These are phyloP conservation scores for human DNA, from an alignment of 2,113 vertebrate genomes.

Conservation along the genomic window DNA sequence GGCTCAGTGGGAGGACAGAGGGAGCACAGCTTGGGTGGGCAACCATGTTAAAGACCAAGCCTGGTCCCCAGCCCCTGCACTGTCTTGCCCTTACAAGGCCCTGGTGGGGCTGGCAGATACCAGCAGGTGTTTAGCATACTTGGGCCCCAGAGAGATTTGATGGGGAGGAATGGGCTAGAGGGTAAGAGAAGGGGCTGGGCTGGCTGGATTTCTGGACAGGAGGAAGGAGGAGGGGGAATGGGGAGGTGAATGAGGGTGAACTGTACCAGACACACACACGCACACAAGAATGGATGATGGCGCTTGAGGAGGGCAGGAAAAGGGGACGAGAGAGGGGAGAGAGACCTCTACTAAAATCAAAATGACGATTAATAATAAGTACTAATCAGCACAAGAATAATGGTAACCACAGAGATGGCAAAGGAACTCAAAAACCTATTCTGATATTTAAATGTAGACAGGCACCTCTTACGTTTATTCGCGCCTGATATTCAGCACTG, in stretches of 20 bases:
- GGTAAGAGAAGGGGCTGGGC: not conserved
- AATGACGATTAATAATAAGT: constrained; percentile 59
- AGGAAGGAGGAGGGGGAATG: not conserved
- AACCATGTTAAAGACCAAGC: not conserved
- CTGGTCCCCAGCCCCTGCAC: not conserved
- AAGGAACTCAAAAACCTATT: constrained; percentile 87
- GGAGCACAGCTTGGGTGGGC: not conserved
- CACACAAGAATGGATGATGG: not conserved
- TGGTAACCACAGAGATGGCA: constrained; percentile 72
- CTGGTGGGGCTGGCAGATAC: not conserved
- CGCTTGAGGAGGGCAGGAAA: not conserved
- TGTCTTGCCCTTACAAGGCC: not conserved
- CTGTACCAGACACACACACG: not conserved
- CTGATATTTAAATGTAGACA: constrained; percentile 99
- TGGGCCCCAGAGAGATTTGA: not conserved
- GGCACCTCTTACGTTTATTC: constrained; percentile 99
- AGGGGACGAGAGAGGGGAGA: not conserved
- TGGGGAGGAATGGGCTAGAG: not conserved
- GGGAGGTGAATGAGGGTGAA: not conserved
- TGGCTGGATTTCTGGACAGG: not conserved
- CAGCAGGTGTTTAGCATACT: not conserved
- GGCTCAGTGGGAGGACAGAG: not conserved
- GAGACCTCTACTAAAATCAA: constrained; percentile 48
- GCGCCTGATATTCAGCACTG: constrained; percentile 99
- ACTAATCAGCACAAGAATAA: constrained; percentile 65